These are phyloP conservation scores for Lepidurus apus DNA, from an alignment of 1,140 invertebrate species.

Conservation along the genomic window DNA sequence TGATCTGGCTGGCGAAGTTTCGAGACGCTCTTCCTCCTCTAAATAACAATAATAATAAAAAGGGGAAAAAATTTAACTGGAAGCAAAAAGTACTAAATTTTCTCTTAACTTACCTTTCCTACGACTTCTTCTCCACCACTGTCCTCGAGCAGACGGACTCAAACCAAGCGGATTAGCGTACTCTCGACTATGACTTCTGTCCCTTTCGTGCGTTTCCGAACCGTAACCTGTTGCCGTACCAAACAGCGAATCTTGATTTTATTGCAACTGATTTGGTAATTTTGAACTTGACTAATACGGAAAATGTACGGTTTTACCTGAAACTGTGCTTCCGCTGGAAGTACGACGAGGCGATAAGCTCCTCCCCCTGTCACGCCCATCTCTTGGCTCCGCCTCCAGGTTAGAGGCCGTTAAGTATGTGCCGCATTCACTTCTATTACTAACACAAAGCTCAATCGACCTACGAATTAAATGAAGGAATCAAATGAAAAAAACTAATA, in stretches of 20 bases:
- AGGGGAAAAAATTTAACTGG: not conserved
- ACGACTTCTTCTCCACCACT: slow-evolving; percentile 54
- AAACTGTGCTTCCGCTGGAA: slow-evolving; percentile 52
- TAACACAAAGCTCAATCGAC: slow-evolving; percentile 22
- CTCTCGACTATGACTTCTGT: slow-evolving; percentile 51
- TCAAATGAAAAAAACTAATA: not conserved
- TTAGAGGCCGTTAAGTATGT: slow-evolving; percentile 12
- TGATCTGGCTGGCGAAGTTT: slow-evolving; percentile 27
- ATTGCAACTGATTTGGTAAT: not conserved
- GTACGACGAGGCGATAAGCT: slow-evolving; percentile 50
- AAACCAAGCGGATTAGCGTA: slow-evolving; percentile 39
- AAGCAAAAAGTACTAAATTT: slow-evolving; percentile 25
- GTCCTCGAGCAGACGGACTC: slow-evolving; percentile 41
- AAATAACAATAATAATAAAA: not conserved
- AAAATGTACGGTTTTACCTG: not conserved
- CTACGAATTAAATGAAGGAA: not conserved
- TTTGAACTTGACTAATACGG: no score
- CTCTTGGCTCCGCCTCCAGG: slow-evolving; percentile 42
- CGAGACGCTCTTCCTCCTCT: slow-evolving; percentile 28
- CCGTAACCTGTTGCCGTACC: slow-evolving; percentile 55
- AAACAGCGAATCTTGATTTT: slow-evolving; percentile 20
- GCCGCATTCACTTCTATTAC: slow-evolving; percentile 5
- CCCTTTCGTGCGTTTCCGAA: slow-evolving; percentile 65
- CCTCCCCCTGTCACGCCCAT: slow-evolving; percentile 43
- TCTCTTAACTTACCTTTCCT: slow-evolving; percentile 45